Base-by-base conservation (phyloP, 1,140 invertebrate species). In the Wiebesia pumilae region DNA sequence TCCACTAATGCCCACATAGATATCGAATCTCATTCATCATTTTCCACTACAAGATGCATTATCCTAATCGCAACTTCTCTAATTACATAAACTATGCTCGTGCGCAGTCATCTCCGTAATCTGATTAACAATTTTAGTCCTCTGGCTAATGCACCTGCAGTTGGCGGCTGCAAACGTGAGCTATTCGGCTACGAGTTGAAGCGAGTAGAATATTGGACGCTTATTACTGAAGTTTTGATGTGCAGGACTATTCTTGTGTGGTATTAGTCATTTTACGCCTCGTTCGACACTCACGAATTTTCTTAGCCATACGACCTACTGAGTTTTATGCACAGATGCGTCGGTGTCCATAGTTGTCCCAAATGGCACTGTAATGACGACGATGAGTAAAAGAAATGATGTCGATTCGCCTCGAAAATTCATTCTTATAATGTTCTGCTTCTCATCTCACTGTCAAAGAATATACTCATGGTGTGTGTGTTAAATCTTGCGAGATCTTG, bases 1-100 rank as follows among this genome's bases (percentile, higher is more conserved):
- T 35, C 30, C n/a, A 24, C 33, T 69, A 69, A 69, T 69, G 33
- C 21, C n/a, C 65, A 69, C 33, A 62, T 27, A 62, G 58, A 62
- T 62, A 62, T 73, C 71, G 19, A 73, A 62, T 27, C 75, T 19
- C 77, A 79, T 79, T 79, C 51, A 58, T 79, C 77, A 79, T 58
- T 75, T 38, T 3, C 30, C 1, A n/a, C 47, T 21, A 16, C 27
- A 79, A 33, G 54, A 33, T 16, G 67, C 24, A 83, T 54, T 58
- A 83, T 14, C 69, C 81, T 33, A 83, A 75, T 75, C 69, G 30
- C 35, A 84, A 27, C 27, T 30, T 77, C 69, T 40, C 58, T 62
- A 62, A 62, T 62, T 62, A 21, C 24, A 27, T 10, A 27, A 62
- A 62, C 58, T 62, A 24, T 62, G 10, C 58, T 30, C 69, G 21